A percentile compares a stretch with the other conserved stretches of the same genome.
Evolutionary conservation across 2,888 invertebrate genomes (phyloP).

Genomic region (Oligia fasciuncula): DNA sequence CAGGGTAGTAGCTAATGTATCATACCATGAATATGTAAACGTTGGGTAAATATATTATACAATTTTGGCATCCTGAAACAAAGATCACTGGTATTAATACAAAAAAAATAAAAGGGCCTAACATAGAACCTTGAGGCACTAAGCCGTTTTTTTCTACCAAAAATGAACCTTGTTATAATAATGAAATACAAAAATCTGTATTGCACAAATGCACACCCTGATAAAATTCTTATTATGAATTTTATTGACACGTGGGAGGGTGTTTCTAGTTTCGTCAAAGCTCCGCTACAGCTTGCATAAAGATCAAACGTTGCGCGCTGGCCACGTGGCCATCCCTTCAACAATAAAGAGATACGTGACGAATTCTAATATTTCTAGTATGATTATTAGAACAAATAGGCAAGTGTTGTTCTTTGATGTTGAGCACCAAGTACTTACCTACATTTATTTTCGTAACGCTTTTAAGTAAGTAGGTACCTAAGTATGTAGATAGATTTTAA

Average conservation of each 20-base stretch:
- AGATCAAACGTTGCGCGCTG: slow-evolving; percentile 79
- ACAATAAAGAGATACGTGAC: slow-evolving; percentile 72
- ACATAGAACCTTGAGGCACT: neutral
- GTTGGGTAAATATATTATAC: too few species aligned
- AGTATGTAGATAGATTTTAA: too few species aligned
- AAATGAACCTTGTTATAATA: neutral
- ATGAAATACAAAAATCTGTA: slow-evolving; percentile 13
- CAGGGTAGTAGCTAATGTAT: neutral
- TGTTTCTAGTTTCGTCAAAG: slow-evolving; percentile 30
- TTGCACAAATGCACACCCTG: slow-evolving; percentile 4
- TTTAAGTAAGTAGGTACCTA: too few species aligned
- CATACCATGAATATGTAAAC: neutral
- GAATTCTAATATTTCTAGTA: slow-evolving; percentile 60
- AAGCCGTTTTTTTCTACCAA: too few species aligned
- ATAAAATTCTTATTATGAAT: slow-evolving; percentile 23
- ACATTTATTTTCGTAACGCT: neutral
- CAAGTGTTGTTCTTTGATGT: slow-evolving; percentile 47
- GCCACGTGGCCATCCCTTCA: slow-evolving; percentile 77
- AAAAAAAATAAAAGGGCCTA: neutral
- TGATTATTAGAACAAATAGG: slow-evolving; percentile 50
- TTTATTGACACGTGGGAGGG: slow-evolving; percentile 45
- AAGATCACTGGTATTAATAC: neutral
- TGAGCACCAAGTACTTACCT: slow-evolving; percentile 15
- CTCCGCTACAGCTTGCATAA: slow-evolving; percentile 52
- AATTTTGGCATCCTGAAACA: neutral